Evolutionary conservation across 1,140 invertebrate genomes (phyloP).

Genomic region (Aphelenchoides fujianensis): DNA sequence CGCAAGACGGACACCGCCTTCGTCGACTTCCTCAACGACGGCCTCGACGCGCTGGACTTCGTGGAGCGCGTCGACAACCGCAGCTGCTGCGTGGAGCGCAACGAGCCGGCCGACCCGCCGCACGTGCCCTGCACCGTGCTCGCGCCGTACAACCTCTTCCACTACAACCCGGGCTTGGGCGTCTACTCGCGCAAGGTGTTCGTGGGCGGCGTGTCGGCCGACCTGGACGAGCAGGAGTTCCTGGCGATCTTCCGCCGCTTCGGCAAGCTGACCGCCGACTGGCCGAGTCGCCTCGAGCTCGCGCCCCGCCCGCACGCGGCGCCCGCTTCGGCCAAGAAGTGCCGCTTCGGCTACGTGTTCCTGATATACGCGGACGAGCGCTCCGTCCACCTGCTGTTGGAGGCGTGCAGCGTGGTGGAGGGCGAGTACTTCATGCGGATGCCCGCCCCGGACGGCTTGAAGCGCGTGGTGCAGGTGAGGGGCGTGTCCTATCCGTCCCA

Average conservation of each 20-base stretch:
- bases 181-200: constrained; percentile 92
- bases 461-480: constrained; percentile 20
- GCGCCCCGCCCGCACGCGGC: background rate
- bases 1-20: background rate
- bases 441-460: constrained; percentile 73
- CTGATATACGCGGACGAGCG: constrained; percentile 81
- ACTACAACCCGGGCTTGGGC: constrained; percentile 7
- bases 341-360: constrained; percentile 68
- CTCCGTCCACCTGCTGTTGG: constrained; percentile 92
- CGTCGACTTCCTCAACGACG: constrained; percentile 2
- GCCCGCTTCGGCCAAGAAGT: background rate
- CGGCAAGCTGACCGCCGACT: constrained; percentile 91
- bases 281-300: constrained; percentile 74
- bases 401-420: constrained; percentile 94
- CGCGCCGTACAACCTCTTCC: background rate
- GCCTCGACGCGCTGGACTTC: constrained; percentile 12
- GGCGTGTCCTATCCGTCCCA: background rate
- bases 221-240: constrained; percentile 98
- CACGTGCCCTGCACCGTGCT: background rate
- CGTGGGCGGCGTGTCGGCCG: constrained; percentile 92
- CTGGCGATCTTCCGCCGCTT: constrained; percentile 95
- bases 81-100: background rate
- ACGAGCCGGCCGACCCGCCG: background rate
- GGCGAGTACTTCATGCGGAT: constrained; percentile 96
- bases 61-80: background rate